Evolutionary conservation across 1,140 invertebrate species (phyloP).

Genomic region (Sarcophaga bullata): DNA sequence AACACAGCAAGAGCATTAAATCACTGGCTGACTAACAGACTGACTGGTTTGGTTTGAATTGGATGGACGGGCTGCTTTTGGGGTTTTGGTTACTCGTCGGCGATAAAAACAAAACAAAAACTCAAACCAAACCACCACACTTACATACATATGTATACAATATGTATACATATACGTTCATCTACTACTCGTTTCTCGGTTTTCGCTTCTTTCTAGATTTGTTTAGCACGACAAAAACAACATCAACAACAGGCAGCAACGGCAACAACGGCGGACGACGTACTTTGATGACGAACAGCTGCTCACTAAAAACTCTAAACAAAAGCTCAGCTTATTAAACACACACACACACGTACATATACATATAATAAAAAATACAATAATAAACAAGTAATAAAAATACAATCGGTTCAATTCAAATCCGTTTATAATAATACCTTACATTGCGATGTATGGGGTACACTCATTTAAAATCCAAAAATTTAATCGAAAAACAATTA

Average conservation of each 20-base stretch:
- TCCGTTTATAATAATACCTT: no score
- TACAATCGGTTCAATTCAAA: background rate
- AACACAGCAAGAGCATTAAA: conserved; percentile 16
- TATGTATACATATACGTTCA: no score
- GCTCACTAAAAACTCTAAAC: conserved; percentile 30
- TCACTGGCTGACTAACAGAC: conserved; percentile 5
- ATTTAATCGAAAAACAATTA: no score
- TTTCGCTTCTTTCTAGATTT: no score
- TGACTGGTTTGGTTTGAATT: background rate
- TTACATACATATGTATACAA: no score
- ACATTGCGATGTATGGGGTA: no score
- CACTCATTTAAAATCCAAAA: no score
- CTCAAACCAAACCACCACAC: background rate
- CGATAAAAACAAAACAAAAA: background rate
- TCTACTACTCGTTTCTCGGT: no score
- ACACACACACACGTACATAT: background rate
- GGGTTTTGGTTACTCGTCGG: background rate
- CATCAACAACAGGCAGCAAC: background rate
- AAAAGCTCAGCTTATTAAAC: conserved; percentile 33
- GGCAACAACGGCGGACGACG: background rate
- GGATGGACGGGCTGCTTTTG: background rate
- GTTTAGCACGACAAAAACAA: background rate
- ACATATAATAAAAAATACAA: background rate
- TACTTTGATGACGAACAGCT: conserved; percentile 35
- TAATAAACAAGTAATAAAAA: conserved; percentile 1